Evolutionary conservation across 2,113 vertebrate genomes (phyloP).

Genomic region (Mola mola): DNA sequence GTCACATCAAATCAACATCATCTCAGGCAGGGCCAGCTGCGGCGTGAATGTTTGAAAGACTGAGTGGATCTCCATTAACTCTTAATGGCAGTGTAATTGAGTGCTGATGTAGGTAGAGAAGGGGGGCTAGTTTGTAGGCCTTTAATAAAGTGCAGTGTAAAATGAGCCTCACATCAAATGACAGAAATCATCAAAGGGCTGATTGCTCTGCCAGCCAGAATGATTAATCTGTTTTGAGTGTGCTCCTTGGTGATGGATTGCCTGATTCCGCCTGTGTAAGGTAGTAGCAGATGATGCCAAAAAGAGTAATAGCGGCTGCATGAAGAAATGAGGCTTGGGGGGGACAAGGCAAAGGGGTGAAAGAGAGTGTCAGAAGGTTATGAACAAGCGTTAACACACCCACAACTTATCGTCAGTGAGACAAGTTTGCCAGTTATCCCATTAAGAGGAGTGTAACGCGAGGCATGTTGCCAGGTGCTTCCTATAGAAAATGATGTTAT

Average conservation of each 20-base stretch:
- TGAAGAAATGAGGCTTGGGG: not conserved
- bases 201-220: constrained; percentile 61
- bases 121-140: constrained; percentile 26
- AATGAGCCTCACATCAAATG: constrained; percentile 48
- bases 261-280: constrained; percentile 68
- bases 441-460: constrained; percentile 23
- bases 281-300: constrained; percentile 61
- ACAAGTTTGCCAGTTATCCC: constrained; percentile 33
- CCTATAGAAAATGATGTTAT: constrained; percentile 23
- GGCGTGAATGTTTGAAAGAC: constrained; percentile 25
- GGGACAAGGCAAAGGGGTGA: too few species aligned
- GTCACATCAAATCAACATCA: constrained; percentile 60
- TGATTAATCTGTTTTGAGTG: constrained; percentile 64
- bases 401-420: constrained; percentile 9
- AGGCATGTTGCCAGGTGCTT: constrained; percentile 23
- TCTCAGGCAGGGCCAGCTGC: constrained; percentile 39
- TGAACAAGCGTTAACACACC: not conserved
- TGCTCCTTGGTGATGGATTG: constrained; percentile 66
- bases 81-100: constrained; percentile 63
- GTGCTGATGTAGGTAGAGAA: constrained; percentile 51
- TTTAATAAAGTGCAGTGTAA: constrained; percentile 49
- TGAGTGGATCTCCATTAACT: constrained; percentile 57
- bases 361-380: not conserved
- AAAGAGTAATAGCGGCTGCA: constrained; percentile 50
- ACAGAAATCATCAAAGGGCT: constrained; percentile 56